Percentiles rank a stretch among this genome's conserved stretches.
Evolutionary conservation across 2,888 invertebrate species (phyloP).

Genomic region (Apoda limacodes): DNA sequence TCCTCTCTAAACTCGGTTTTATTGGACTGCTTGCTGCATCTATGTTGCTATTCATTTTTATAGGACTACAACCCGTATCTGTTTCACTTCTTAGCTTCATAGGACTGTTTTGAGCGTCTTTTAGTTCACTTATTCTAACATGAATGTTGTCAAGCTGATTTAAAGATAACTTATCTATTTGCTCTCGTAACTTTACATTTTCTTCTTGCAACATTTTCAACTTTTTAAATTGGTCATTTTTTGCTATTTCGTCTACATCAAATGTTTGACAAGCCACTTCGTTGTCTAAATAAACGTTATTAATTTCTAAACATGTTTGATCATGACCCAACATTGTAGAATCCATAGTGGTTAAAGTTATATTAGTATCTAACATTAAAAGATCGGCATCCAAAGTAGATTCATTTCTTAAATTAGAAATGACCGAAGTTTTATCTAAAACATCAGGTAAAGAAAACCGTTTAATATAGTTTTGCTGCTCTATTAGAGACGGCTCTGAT

Average conservation of each 20-base stretch:
- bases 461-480: constrained; percentile 33
- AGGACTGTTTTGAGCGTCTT: not conserved
- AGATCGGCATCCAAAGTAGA: constrained; percentile 53
- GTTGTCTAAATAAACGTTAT: constrained; percentile 32
- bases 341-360: constrained; percentile 45
- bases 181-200: constrained; percentile 23
- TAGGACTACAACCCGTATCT: constrained; percentile 19
- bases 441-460: constrained; percentile 45
- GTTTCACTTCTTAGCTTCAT: constrained; percentile 28
- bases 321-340: constrained; percentile 43
- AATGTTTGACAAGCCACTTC: constrained; percentile 38
- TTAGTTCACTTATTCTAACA: constrained; percentile 24
- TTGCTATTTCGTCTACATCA: constrained; percentile 18
- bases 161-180: constrained; percentile 28
- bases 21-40: constrained; percentile 31
- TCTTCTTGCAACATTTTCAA: constrained; percentile 22
- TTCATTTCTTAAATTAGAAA: constrained; percentile 41
- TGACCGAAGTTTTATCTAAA: constrained; percentile 33
- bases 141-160: constrained; percentile 35
- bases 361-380: constrained; percentile 56
- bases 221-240: not conserved
- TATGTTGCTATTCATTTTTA: constrained; percentile 12
- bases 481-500: constrained; percentile 24
- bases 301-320: constrained; percentile 46
- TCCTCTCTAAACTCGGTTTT: too few species aligned